Percentiles rank a stretch among this genome's conserved stretches.
These are phyloP conservation scores for Zaprionus lachaisei DNA, from an alignment of 1,140 invertebrate species.

Conservation along the genomic window DNA sequence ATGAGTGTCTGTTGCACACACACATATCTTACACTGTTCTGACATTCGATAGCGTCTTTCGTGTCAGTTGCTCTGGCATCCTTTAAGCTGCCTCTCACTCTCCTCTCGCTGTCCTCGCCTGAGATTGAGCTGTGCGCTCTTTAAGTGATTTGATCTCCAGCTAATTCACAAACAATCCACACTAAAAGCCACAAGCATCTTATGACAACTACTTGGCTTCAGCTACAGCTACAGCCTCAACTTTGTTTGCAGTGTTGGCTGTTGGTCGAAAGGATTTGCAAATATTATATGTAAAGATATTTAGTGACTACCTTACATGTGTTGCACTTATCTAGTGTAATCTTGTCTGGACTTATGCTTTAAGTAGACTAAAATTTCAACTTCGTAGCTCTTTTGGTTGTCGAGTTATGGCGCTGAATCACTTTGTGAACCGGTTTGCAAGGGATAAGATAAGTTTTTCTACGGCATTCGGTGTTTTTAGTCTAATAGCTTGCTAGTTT, in stretches of 20 bases:
- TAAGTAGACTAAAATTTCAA: background rate
- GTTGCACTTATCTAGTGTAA: background rate
- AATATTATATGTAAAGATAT: constrained; percentile 1
- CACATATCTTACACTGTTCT: constrained; percentile 28
- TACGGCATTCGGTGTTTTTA: background rate
- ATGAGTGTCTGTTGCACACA: constrained; percentile 64
- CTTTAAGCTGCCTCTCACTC: constrained; percentile 35
- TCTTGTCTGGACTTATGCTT: background rate
- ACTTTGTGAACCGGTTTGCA: constrained; percentile 2
- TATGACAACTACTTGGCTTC: constrained; percentile 29
- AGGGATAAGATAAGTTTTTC: background rate
- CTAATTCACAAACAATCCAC: constrained; percentile 66
- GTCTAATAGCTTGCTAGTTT: background rate
- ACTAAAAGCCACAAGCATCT: constrained; percentile 44
- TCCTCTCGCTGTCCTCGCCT: constrained; percentile 4
- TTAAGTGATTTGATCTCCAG: constrained; percentile 73
- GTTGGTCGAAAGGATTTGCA: background rate
- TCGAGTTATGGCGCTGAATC: background rate
- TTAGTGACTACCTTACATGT: background rate
- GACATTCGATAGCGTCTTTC: constrained; percentile 64
- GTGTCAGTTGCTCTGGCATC: constrained; percentile 44
- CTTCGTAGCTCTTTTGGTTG: background rate
- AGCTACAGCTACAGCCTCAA: background rate
- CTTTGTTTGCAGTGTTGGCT: background rate
- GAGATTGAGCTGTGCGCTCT: constrained; percentile 65